Conservation (phyloP, 2,113 vertebrate species). For the Orientallactaga bullata region DNA sequence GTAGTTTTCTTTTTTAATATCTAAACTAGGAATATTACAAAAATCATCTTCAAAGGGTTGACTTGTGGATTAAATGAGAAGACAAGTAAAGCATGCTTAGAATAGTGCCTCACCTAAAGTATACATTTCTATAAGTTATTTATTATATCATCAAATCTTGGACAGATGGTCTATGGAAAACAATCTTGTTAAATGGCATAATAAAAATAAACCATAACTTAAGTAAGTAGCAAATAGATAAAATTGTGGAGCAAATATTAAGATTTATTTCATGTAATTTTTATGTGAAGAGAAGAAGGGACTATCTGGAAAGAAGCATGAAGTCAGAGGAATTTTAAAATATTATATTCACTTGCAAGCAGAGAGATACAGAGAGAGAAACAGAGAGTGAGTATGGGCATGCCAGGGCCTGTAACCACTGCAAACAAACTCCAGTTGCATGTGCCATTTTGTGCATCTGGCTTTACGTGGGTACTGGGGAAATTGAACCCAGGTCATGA, state of each 20-base stretch:
- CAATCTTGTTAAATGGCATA: background rate
- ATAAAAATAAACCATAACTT: slow-evolving; percentile 21
- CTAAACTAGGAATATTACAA: background rate
- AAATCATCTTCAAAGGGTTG: background rate
- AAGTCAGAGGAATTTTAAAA: background rate
- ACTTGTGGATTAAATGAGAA: background rate
- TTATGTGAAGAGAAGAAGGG: slow-evolving; percentile 13
- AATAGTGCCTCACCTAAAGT: background rate
- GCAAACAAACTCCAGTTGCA: too few species aligned
- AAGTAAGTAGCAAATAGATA: background rate
- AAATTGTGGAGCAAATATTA: background rate
- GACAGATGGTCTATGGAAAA: background rate
- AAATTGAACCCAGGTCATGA: too few species aligned
- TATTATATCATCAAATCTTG: background rate
- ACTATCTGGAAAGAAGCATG: background rate
- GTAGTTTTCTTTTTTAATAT: background rate
- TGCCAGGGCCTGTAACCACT: too few species aligned
- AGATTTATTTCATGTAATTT: background rate
- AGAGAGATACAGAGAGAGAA: too few species aligned
- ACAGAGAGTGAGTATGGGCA: too few species aligned
- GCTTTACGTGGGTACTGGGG: too few species aligned
- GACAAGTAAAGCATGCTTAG: background rate
- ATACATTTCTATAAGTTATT: background rate
- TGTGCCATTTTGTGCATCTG: too few species aligned
- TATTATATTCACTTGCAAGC: too few species aligned